Evolutionary conservation across 2,888 invertebrate species (phyloP), one percentile per base, ranked within the genome.

Genomic region (Aleiodes testaceus): DNA sequence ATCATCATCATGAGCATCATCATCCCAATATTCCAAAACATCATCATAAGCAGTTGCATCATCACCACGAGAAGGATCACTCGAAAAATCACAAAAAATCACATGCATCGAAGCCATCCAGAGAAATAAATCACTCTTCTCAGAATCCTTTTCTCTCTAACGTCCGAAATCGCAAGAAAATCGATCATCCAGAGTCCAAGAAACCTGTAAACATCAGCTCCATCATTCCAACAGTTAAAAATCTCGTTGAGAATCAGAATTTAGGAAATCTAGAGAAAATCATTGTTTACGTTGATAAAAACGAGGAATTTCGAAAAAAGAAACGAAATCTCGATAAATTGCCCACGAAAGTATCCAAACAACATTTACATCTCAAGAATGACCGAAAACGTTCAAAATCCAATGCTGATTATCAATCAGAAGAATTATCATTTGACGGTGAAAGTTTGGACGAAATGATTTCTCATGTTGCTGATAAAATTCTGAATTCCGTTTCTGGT

Each of bases 221-320:
- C n/a, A 74, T 79, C 42, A 72, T 79, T 66, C 77, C 78, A 7
- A 73, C 67, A 6, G 75, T 79, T 2, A 72, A 73, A 36, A 63
- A 77, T 26, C 50, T 79, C 22, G 72, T 77, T 20, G 70, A 78
- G 52, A 75, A 74, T 22, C 72, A 78, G 50, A 75, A 80, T 70
- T 69, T 79, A 6, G 79, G 77, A 2, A 75, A 72, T 52, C 70
- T 80, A 2, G 78, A 79, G 44, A 79, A 76, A 69, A 79, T 80
- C 44, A 77, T 79, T 52, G 77, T 80, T 47, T 80, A 79, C 50
- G 77, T 78, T 1, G 77, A 79, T 30, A 79, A 77, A 45, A 74
- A 75, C 14, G 18, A 63, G 42, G 26, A 61, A 36, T 66, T 63
- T 16, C 66, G 66, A 16, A 63, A 63, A 14, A 69, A 69, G 14